A percentile compares a stretch with the other conserved stretches of the same genome.
phyloP scores from a whole-genome alignment of 2,888 invertebrate genomes.

The Agrotis clavis region DNA sequence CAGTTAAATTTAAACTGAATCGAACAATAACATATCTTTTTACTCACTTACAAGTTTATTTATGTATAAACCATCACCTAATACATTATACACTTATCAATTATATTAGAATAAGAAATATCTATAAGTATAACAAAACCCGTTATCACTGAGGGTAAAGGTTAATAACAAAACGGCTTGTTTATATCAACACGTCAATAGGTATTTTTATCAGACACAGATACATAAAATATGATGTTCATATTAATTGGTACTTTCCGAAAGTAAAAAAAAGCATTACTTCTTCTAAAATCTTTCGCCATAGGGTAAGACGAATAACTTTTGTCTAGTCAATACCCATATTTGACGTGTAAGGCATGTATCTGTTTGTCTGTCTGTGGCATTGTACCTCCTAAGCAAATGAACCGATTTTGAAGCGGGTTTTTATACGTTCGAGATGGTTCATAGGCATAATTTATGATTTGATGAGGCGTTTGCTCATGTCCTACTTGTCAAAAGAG shows the following conservation, averaged over 20 bases:
- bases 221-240: neutral
- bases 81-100: neutral
- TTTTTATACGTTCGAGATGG: too few relatives aligned
- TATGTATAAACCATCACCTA: neutral
- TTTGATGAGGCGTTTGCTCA: too few relatives aligned
- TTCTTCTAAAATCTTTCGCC: too few relatives aligned
- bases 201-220: conserved; percentile 9
- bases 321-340: too few relatives aligned
- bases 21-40: neutral
- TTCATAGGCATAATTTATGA: too few relatives aligned
- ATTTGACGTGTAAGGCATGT: too few relatives aligned
- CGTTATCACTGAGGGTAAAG: conserved; percentile 39
- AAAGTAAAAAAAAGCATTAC: too few relatives aligned
- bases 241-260: neutral
- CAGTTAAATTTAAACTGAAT: neutral
- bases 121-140: neutral
- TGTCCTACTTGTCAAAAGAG: too few relatives aligned
- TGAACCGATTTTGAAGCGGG: too few relatives aligned
- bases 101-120: neutral
- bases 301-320: too few relatives aligned
- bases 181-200: conserved; percentile 14
- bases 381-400: too few relatives aligned
- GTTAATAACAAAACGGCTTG: conserved; percentile 25
- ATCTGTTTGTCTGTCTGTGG: too few relatives aligned
- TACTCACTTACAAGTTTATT: neutral